Evolutionary conservation across 2,113 vertebrate species (phyloP).

Genomic region (Tragulus kanchil): DNA sequence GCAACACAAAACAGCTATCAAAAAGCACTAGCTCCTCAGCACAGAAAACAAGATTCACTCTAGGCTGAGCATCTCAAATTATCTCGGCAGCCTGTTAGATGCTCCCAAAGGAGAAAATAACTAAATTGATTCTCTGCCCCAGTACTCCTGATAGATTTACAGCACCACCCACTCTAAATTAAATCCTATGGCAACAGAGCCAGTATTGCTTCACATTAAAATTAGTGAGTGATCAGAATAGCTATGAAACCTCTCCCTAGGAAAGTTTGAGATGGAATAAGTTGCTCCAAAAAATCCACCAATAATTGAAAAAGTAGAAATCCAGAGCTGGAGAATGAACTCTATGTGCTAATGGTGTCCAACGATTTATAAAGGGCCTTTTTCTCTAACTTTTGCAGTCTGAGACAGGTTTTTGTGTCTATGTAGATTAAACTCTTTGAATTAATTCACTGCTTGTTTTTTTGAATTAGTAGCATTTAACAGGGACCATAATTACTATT

Average conservation of each 20-base stretch:
- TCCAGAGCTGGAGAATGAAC: not conserved
- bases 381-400: not conserved
- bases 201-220: not conserved
- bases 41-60: not conserved
- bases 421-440: not conserved
- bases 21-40: not conserved
- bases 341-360: not conserved
- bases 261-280: not conserved
- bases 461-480: not conserved
- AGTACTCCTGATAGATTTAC: not conserved
- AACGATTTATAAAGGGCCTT: not conserved
- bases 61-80: not conserved
- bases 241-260: not conserved
- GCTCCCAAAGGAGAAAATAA: not conserved
- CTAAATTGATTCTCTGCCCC: not conserved
- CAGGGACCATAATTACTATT: not conserved
- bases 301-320: not conserved
- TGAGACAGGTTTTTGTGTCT: not conserved
- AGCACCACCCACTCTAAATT: not conserved
- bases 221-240: not conserved
- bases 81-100: not conserved
- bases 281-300: not conserved
- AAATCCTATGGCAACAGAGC: not conserved
- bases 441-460: constrained; percentile 3
- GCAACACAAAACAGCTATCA: not conserved